A percentile compares a stretch with the other conserved stretches of the same genome.
phyloP scores from a whole-genome alignment of 1,140 invertebrate genomes.

The Eciton burchellii region DNA sequence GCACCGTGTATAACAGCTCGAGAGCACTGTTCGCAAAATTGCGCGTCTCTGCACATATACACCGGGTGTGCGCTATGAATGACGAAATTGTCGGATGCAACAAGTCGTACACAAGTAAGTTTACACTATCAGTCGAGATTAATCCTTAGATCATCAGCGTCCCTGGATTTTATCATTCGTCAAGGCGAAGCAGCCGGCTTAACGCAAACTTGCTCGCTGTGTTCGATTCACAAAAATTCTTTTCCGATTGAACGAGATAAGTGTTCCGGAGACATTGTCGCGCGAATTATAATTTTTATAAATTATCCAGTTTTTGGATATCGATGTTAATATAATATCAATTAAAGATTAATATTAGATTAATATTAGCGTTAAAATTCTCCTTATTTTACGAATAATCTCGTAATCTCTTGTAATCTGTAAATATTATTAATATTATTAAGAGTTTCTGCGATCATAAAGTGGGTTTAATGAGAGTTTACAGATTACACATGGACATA shows the following conservation, averaged over 20 bases:
- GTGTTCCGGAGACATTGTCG: neutral
- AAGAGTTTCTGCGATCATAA: too few species aligned
- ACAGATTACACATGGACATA: neutral
- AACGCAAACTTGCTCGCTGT: too few species aligned
- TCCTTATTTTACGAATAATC: too few species aligned
- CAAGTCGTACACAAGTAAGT: constrained; percentile 69
- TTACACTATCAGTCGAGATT: neutral
- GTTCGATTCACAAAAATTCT: too few species aligned
- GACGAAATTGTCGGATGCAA: constrained; percentile 62
- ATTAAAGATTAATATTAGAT: too few species aligned
- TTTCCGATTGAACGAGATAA: neutral
- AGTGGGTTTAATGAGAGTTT: too few species aligned
- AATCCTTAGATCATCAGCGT: neutral
- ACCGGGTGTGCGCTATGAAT: constrained; percentile 67
- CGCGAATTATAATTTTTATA: neutral
- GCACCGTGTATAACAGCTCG: constrained; percentile 31
- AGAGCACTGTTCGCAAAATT: constrained; percentile 56
- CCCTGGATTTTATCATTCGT: too few species aligned
- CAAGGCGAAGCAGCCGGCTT: too few species aligned
- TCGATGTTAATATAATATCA: too few species aligned
- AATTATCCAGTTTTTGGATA: neutral
- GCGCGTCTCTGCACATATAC: constrained; percentile 35
- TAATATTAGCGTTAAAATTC: too few species aligned
- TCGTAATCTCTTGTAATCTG: too few species aligned
- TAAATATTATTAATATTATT: too few species aligned